These are phyloP conservation scores for Alethe diademata DNA, from an alignment of 2,113 vertebrate species.

Conservation along the genomic window DNA sequence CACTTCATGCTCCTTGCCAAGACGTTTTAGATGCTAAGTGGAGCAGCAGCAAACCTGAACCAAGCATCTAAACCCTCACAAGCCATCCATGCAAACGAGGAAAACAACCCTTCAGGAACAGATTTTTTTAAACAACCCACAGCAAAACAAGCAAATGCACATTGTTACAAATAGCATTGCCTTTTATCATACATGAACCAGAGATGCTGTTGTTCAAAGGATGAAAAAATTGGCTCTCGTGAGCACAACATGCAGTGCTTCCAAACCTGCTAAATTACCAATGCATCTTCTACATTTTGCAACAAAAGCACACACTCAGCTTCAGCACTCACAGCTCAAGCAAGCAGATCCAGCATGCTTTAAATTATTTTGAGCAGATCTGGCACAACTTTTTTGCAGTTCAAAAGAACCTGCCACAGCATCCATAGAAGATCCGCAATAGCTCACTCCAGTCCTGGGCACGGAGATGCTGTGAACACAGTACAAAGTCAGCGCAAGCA, in stretches of 20 bases:
- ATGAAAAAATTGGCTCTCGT: background rate
- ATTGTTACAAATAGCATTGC: background rate
- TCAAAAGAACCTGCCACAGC: background rate
- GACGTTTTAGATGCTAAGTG: background rate
- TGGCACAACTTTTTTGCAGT: background rate
- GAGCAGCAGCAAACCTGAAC: conserved; percentile 28
- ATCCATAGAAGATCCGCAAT: background rate
- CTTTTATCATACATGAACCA: background rate
- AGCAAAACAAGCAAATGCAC: background rate
- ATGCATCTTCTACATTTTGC: background rate
- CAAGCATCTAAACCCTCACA: background rate
- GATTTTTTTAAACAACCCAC: background rate
- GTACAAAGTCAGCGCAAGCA: background rate
- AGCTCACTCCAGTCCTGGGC: background rate
- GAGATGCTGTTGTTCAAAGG: background rate
- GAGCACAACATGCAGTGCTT: background rate
- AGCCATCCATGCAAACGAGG: background rate
- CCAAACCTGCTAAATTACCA: background rate
- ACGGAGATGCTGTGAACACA: background rate
- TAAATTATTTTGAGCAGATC: background rate
- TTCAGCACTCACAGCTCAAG: background rate
- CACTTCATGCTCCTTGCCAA: conserved; percentile 17
- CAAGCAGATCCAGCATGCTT: background rate
- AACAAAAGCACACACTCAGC: background rate
- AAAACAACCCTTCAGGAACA: background rate